Conservation (phyloP, 1,140 invertebrate species). For the Archegozetes longisetosus region DNA sequence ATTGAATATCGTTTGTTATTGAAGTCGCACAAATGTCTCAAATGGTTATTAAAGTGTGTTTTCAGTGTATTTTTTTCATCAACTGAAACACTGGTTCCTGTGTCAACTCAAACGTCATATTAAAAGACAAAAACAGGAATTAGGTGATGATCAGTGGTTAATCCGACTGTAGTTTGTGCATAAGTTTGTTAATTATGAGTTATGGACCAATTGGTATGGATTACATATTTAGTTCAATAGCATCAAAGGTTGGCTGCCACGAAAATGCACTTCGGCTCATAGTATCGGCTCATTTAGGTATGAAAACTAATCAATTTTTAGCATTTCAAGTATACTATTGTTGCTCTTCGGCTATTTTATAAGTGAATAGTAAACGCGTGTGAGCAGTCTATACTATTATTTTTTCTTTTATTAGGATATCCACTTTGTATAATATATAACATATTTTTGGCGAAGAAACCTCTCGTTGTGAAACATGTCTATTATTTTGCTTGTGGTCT, state of each 20-base stretch:
- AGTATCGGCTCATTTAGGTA: neutral
- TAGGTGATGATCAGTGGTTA: no score
- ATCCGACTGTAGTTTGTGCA: no score
- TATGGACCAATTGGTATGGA: neutral
- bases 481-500: conserved; percentile 54
- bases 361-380: no score
- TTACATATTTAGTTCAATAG: neutral
- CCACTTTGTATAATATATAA: conserved; percentile 55
- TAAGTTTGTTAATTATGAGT: neutral
- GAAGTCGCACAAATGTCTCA: no score
- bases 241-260: neutral
- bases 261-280: neutral
- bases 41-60: no score
- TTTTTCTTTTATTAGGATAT: conserved; percentile 43
- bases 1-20: no score
- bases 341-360: no score
- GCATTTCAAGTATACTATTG: neutral
- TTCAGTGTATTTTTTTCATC: no score
- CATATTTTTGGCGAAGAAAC: conserved; percentile 36
- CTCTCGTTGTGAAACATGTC: conserved; percentile 44
- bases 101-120: no score
- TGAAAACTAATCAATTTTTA: neutral
- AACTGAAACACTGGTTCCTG: no score
- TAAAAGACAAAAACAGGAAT: no score
- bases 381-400: neutral